Evolutionary conservation across 2,888 invertebrate genomes (phyloP).

Genomic region (Meiosimyza decipiens): DNA sequence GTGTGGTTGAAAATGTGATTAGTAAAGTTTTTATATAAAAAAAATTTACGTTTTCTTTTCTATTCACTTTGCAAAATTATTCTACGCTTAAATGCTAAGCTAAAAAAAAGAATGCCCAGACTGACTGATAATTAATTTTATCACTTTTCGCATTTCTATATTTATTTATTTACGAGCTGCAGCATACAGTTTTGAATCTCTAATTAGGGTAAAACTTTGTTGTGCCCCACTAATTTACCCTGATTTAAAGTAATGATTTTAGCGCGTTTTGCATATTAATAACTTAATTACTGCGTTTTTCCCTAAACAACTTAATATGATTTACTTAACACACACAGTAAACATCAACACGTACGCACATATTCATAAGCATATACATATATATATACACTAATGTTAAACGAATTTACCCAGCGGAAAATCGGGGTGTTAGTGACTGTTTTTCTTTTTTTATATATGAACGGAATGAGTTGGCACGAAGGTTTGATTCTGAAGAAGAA

Average conservation of each 20-base stretch:
- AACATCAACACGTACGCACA: background rate
- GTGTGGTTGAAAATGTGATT: background rate
- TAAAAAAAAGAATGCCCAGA: background rate
- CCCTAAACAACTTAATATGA: background rate
- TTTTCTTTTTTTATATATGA: too few relatives aligned
- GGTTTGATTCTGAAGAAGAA: too few relatives aligned
- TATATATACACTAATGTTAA: background rate
- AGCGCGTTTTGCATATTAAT: constrained; percentile 15
- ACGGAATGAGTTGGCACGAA: too few relatives aligned
- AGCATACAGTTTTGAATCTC: background rate
- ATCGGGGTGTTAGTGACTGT: too few relatives aligned
- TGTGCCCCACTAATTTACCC: background rate
- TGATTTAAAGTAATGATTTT: constrained; percentile 7
- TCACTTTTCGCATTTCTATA: background rate
- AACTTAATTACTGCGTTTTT: constrained; percentile 6
- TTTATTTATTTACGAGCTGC: background rate
- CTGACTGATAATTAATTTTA: background rate
- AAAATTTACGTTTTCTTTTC: background rate
- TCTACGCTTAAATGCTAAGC: background rate
- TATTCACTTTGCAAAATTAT: background rate
- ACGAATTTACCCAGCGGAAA: background rate
- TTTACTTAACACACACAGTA: background rate
- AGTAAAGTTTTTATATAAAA: background rate
- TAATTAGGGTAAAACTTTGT: background rate
- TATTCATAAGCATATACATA: background rate